Evolutionary conservation across 2,888 invertebrate species (phyloP).

Genomic region (Ferdinandea cuprea): DNA sequence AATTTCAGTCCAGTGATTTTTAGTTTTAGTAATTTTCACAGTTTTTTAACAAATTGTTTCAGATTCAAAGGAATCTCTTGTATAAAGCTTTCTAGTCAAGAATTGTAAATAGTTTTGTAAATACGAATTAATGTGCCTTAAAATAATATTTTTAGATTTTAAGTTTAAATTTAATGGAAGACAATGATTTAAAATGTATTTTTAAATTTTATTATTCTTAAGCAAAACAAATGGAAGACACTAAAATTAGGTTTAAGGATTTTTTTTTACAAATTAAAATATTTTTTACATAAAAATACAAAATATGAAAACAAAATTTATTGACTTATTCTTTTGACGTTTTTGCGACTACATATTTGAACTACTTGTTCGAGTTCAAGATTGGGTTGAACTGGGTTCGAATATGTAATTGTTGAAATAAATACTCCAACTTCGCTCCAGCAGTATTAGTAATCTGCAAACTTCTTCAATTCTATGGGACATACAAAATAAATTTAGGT

Average conservation of each 20-base stretch:
- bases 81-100: constrained; percentile 72
- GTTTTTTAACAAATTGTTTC: constrained; percentile 50
- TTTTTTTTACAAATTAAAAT: constrained; percentile 25
- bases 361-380: no score
- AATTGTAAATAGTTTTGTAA: constrained; percentile 65
- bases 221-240: constrained; percentile 80
- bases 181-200: constrained; percentile 81
- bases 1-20: constrained; percentile 61
- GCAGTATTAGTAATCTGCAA: no score
- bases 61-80: constrained; percentile 49
- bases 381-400: no score
- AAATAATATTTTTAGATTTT: constrained; percentile 75
- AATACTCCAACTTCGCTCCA: no score
- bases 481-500: no score
- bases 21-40: constrained; percentile 25
- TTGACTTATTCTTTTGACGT: neutral
- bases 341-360: no score
- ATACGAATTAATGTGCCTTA: constrained; percentile 78
- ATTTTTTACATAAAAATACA: constrained; percentile 68
- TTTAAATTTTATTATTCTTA: constrained; percentile 60
- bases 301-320: constrained; percentile 73
- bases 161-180: constrained; percentile 79
- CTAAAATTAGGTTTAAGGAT: constrained; percentile 79
- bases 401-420: no score
- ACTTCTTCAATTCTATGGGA: no score